These are phyloP conservation scores for Gadopsis marmoratus DNA, from an alignment of 2,797 vertebrate genomes.

Conservation along the genomic window DNA sequence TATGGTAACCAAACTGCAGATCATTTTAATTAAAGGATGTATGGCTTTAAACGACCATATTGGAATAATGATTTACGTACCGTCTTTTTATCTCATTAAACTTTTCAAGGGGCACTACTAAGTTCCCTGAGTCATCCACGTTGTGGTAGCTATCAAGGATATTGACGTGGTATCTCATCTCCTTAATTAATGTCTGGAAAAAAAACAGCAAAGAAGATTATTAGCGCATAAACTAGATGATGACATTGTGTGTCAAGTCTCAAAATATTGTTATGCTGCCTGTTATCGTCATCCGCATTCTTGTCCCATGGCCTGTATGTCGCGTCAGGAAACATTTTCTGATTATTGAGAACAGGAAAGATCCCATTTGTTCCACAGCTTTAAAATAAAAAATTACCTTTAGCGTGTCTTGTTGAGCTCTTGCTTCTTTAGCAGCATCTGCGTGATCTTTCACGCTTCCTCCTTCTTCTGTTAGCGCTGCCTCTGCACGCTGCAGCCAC, in stretches of 20 bases:
- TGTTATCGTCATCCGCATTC: not conserved
- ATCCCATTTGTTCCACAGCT: not conserved
- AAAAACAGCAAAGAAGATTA: not conserved
- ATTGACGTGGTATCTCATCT: conserved; percentile 80
- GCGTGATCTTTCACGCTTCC: conserved; percentile 74
- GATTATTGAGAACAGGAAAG: not conserved
- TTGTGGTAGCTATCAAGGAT: conserved; percentile 86
- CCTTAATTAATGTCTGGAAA: conserved; percentile 82
- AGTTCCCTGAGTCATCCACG: conserved; percentile 76
- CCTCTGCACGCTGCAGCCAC: conserved; percentile 88
- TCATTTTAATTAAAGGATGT: not conserved
- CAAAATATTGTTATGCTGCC: not conserved
- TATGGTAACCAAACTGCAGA: not conserved
- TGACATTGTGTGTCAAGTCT: not conserved
- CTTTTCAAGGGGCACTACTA: conserved; percentile 84
- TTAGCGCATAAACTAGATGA: not conserved
- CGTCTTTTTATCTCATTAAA: conserved; percentile 90
- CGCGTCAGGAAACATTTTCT: not conserved
- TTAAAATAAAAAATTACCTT: conserved; percentile 81
- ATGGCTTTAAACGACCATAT: not conserved
- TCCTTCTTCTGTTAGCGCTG: conserved; percentile 76
- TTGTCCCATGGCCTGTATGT: too few relatives aligned
- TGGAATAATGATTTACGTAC: conserved; percentile 47
- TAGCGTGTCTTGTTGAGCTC: conserved; percentile 82
- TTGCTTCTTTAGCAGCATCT: conserved; percentile 78